Evolutionary conservation across 2,113 vertebrate species (phyloP), one percentile per base, ranked within the genome.

Genomic region (Oenanthe melanoleuca): DNA sequence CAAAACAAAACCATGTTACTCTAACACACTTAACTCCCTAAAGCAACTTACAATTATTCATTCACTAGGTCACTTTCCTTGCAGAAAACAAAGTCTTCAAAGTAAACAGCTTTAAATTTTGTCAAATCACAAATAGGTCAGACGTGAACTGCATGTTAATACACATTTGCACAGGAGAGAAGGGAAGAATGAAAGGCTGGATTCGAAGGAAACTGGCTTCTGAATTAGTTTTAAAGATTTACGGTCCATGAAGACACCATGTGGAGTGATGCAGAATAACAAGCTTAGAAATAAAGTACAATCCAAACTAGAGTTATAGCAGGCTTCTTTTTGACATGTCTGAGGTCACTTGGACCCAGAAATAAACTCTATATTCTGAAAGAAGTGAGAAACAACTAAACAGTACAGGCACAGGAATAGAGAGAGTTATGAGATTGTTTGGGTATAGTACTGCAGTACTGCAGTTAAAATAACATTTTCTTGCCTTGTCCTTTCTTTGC

Each of bases 61-160:
- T 88, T 92, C 95, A 88, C 59, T 81, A 83, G 69, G 82, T 91
- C 79, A 95, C 63, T 19, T 78, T 92, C 42, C 61, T 96, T 96
- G 55, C 40, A 88, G 23, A 71, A 92, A 79, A 85, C 20, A 52
- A 80, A 88, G 42, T 70, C 86, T 91, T 94, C 61, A 75, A 86
- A 93, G 80, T 89, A 95, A 97, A 95, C 53, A 93, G n/a, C 65
- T 93, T 80, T 88, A 93, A 92, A 87, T 92, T 66, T 91, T 80
- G 45, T 83, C 31, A 91, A 86, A 56, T 73, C 69, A 83, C 60
- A 71, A 86, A 45, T 53, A 80, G 56, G 40, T 87, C 52, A 49
- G 67, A 73, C 28, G 72, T 0, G 0, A 88, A 25, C 42, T 56
- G 11, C 55, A 23, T 81, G 31, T 56, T 25, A 67, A 42, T 40